A percentile compares a stretch with the other conserved stretches of the same genome.
phyloP scores from a whole-genome alignment of 1,140 invertebrate species.

The Drosophila navojoa region DNA sequence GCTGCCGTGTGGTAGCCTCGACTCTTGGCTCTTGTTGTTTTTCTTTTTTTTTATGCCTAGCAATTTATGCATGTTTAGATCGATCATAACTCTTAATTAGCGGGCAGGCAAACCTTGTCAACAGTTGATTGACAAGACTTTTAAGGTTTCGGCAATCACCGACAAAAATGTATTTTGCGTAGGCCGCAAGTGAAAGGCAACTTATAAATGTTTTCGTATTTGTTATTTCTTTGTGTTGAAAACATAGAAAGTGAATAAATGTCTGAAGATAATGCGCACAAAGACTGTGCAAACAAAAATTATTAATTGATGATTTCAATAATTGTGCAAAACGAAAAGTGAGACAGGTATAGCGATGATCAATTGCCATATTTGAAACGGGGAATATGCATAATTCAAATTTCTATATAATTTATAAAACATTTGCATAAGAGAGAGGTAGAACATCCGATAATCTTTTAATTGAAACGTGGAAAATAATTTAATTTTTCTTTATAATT shows the following conservation, averaged over 20 bases:
- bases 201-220: constrained; percentile 1
- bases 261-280: background rate
- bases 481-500: too few species aligned
- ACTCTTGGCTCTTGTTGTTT: background rate
- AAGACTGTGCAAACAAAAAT: background rate
- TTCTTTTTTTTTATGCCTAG: constrained; percentile 17
- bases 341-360: background rate
- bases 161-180: constrained; percentile 55
- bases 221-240: constrained; percentile 10
- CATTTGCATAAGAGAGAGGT: background rate
- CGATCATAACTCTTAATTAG: constrained; percentile 81
- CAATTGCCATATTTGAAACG: too few species aligned
- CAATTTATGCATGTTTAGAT: constrained; percentile 75
- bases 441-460: too few species aligned
- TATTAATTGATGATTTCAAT: constrained; percentile 6
- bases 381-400: too few species aligned
- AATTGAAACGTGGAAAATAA: too few species aligned
- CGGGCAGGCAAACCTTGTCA: constrained; percentile 70
- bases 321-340: background rate
- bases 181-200: constrained; percentile 73
- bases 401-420: too few species aligned
- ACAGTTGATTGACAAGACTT: constrained; percentile 79
- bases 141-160: constrained; percentile 74
- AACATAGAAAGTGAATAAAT: constrained; percentile 29
- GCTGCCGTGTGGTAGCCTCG: constrained; percentile 37